A percentile compares a stretch with the other conserved stretches of the same genome.
phyloP scores from a whole-genome alignment of 2,797 vertebrate species.

The Macrochelys suwanniensis region DNA sequence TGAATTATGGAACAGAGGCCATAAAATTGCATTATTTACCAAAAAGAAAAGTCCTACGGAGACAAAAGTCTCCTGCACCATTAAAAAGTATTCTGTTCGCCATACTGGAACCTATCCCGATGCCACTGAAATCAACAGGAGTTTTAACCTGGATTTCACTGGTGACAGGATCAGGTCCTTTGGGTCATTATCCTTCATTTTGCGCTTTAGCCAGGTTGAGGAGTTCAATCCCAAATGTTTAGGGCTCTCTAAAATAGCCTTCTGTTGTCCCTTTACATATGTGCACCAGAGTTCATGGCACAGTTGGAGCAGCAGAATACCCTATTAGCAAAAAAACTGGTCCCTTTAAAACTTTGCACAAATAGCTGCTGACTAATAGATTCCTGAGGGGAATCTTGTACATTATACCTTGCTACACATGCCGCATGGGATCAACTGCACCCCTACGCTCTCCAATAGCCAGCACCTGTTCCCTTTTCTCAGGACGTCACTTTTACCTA shows the following conservation, averaged over 20 bases:
- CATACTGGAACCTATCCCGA: background rate
- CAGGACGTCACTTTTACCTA: conserved; percentile 63
- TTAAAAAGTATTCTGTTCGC: background rate
- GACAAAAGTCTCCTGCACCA: background rate
- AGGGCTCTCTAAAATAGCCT: background rate
- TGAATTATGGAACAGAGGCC: background rate
- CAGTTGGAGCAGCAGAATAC: background rate
- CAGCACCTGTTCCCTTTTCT: conserved; percentile 55
- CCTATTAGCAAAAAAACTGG: background rate
- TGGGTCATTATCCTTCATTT: background rate
- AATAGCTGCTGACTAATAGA: conserved; percentile 71
- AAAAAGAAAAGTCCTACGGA: background rate
- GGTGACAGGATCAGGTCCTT: background rate
- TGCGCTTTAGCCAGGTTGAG: background rate
- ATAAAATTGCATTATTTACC: background rate
- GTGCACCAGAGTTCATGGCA: background rate
- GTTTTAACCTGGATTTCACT: background rate
- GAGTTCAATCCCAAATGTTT: background rate
- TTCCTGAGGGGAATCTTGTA: conserved; percentile 42
- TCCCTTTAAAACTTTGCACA: conserved; percentile 50
- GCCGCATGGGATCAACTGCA: conserved; percentile 7
- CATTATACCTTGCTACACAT: conserved; percentile 49
- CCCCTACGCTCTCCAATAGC: background rate
- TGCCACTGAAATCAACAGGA: background rate
- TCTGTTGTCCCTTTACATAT: background rate